phyloP scores from a whole-genome alignment of 2,888 invertebrate species.

The Oconnorella tubifera region DNA sequence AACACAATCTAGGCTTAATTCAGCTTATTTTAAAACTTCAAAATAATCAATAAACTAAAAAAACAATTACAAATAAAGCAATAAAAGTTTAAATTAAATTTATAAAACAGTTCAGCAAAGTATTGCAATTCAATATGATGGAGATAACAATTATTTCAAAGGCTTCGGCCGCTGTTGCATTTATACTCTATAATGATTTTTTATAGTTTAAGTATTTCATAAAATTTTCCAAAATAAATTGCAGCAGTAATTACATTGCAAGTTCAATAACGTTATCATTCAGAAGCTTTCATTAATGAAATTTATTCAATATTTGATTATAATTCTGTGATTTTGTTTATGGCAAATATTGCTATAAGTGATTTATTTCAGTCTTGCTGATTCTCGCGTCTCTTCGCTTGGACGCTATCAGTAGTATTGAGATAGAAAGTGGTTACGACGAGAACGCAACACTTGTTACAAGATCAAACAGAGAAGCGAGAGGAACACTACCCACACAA shows the following conservation, averaged over 20 bases:
- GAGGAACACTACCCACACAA: slow-evolving; percentile 85
- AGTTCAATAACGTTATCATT: too few relatives aligned
- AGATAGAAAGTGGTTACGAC: background rate
- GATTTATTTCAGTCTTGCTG: slow-evolving; percentile 68
- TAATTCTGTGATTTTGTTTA: too few relatives aligned
- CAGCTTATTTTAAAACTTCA: background rate
- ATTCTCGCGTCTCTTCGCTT: slow-evolving; percentile 88
- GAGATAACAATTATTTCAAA: background rate
- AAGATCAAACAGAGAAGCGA: slow-evolving; percentile 55
- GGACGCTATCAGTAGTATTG: slow-evolving; percentile 39
- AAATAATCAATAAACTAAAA: background rate
- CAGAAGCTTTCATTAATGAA: too few relatives aligned
- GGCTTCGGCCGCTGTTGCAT: background rate
- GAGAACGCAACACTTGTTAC: slow-evolving; percentile 12
- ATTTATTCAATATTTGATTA: too few relatives aligned
- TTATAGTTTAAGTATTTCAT: background rate
- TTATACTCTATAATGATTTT: background rate
- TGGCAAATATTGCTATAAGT: too few relatives aligned
- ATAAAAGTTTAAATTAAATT: too few relatives aligned
- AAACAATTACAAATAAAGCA: too few relatives aligned
- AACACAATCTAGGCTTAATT: background rate
- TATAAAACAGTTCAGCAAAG: too few relatives aligned
- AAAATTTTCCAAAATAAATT: background rate
- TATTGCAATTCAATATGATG: too few relatives aligned
- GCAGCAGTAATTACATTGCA: background rate